phyloP scores from a whole-genome alignment of 2,888 invertebrate genomes.

The Sinhomidia bicolor region DNA sequence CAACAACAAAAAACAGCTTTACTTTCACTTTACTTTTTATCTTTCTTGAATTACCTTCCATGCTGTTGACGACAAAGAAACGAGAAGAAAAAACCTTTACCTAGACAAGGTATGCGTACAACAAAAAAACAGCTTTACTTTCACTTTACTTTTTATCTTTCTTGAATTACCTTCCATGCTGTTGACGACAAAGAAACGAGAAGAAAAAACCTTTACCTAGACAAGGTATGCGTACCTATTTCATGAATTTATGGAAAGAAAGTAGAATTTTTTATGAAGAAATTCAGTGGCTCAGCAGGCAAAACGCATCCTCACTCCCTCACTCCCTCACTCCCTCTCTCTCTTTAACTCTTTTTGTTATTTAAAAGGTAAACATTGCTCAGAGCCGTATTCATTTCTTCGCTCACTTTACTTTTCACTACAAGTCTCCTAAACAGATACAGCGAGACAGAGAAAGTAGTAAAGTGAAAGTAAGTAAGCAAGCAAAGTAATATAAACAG shows the following conservation, averaged over 20 bases:
- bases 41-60: neutral
- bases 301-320: neutral
- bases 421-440: neutral
- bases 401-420: neutral
- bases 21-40: neutral
- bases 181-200: no score
- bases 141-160: neutral
- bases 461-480: conserved; percentile 34
- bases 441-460: neutral
- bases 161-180: neutral
- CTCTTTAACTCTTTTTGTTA: neutral
- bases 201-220: neutral
- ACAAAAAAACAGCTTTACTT: neutral
- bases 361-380: conserved; percentile 53
- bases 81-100: neutral
- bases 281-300: neutral
- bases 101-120: neutral
- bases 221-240: neutral
- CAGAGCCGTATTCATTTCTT: conserved; percentile 25
- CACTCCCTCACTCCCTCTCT: no score
- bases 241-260: neutral
- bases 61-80: no score
- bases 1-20: neutral
- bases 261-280: conserved; percentile 27
- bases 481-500: conserved; percentile 36